Conservation (phyloP, 2,888 invertebrate species). For the Buathra laborator region DNA sequence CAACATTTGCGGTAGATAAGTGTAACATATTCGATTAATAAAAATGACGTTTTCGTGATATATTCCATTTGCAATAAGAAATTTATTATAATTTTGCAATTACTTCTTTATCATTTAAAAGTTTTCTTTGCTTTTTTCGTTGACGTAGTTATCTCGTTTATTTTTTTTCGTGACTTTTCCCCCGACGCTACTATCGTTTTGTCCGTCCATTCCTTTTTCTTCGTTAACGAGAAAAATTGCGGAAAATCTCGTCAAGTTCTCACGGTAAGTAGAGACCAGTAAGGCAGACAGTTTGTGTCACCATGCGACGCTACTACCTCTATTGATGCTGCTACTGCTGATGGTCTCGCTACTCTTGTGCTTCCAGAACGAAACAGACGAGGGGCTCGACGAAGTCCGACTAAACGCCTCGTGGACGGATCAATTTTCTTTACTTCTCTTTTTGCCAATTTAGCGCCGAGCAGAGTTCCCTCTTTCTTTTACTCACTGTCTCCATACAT, state of each 20-base stretch:
- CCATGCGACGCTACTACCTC: slow-evolving; percentile 41
- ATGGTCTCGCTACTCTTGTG: slow-evolving; percentile 30
- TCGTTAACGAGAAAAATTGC: slow-evolving; percentile 67
- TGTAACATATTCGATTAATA: not conserved
- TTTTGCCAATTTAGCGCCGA: slow-evolving; percentile 45
- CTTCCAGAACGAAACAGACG: slow-evolving; percentile 38
- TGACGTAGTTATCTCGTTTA: slow-evolving; percentile 18
- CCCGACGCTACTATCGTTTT: not conserved
- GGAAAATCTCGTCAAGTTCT: slow-evolving; percentile 61
- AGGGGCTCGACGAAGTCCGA: slow-evolving; percentile 18
- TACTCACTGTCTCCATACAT: slow-evolving; percentile 52
- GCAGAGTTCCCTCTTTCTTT: slow-evolving; percentile 11
- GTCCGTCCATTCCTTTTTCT: slow-evolving; percentile 49
- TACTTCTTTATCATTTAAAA: slow-evolving; percentile 41
- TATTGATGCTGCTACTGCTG: slow-evolving; percentile 6
- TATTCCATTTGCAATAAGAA: not conserved
- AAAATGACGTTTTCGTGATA: no score
- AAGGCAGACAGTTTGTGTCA: slow-evolving; percentile 49
- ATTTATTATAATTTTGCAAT: slow-evolving; percentile 22
- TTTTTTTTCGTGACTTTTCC: slow-evolving; percentile 38
- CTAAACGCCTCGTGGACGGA: slow-evolving; percentile 61
- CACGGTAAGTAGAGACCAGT: slow-evolving; percentile 33
- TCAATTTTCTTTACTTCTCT: slow-evolving; percentile 57
- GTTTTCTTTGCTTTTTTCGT: slow-evolving; percentile 18
- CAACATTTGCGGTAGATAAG: not conserved